These are phyloP conservation scores for Hetaerina titia DNA, from an alignment of 2,888 invertebrate species.

Conservation along the genomic window DNA sequence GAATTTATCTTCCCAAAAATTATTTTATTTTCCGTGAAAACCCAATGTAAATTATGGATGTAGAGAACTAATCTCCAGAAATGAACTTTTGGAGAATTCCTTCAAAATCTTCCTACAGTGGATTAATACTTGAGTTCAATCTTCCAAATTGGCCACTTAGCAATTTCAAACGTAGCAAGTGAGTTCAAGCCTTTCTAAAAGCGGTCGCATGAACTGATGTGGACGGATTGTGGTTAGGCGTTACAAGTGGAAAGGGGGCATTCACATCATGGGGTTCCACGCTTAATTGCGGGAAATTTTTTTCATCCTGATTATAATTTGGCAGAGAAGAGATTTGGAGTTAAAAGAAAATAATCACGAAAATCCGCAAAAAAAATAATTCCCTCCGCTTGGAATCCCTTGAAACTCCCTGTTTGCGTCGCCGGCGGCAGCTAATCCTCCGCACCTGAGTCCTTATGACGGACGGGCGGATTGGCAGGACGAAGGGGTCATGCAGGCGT, in stretches of 20 bases:
- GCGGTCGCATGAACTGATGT: not conserved
- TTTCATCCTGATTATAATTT: not conserved
- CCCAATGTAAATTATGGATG: not conserved
- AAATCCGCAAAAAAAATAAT: not conserved
- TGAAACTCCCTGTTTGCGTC: not conserved
- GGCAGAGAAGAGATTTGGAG: not conserved
- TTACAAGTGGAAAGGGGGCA: not conserved
- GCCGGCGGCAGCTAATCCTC: not conserved
- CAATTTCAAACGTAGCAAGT: not conserved
- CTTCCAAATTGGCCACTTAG: not conserved
- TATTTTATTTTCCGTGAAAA: not conserved
- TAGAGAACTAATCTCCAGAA: not conserved
- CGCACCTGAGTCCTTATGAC: constrained; percentile 23
- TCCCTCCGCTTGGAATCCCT: not conserved
- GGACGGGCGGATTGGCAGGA: not conserved
- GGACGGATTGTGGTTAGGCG: not conserved
- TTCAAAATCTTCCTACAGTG: not conserved
- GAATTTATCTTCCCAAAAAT: not conserved
- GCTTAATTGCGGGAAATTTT: not conserved
- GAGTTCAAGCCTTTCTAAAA: not conserved
- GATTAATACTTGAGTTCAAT: not conserved
- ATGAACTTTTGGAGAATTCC: not conserved
- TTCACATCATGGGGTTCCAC: not conserved
- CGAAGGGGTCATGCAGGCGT: not conserved
- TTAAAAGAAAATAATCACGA: not conserved